Base-by-base conservation (phyloP, 2,113 vertebrate species). In the Oreotrochilus melanogaster region DNA sequence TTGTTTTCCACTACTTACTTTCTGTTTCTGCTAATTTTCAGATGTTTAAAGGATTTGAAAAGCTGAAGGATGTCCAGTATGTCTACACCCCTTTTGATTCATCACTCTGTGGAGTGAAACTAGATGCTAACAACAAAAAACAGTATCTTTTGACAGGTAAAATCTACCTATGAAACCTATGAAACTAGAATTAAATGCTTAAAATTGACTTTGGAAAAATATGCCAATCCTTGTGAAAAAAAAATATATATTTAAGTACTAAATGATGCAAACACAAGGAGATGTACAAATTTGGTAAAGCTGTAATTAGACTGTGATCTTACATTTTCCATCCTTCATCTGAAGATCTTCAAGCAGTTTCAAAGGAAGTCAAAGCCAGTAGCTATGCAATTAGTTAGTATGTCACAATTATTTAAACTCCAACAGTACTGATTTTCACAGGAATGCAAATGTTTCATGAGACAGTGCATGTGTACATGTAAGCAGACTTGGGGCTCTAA, bases 21-120 rank as follows among this genome's bases (percentile, higher is more conserved):
- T 47, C n/a, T 65, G 31, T 84, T 89, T 70, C 66, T 95, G 53
- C 54, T 92, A 73, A 64, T 70, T 98, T 98, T 66, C 96, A 99
- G 99, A 99, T 99, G 98, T 99, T 99, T 95, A 99, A 99, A 98
- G 99, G 99, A 39, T 99, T 99, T 94, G 98, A 99, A 91, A 98
- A 98, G 95, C 95, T 98, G 85, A 99, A 99, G 90, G 98, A 98
- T 62, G 98, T 99, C 95, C 98, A 99, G 86, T 99, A 99, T 48
- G 97, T 99, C 91, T 99, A 99, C 79, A 99, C 99, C 3, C 98
- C 99, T 30, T 98, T 98, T 70, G 98, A 98, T 92, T 98, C 99
- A 2, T 98, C 99, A 12, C 96, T 98, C 84, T 99, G 99, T 94
- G 99, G 99, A 56, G 98, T 99, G 91, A 98, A 98, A 84, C 97